Percentiles rank a stretch among this genome's conserved stretches.
phyloP scores from a whole-genome alignment of 2,113 vertebrate species.

The Esox niger region DNA sequence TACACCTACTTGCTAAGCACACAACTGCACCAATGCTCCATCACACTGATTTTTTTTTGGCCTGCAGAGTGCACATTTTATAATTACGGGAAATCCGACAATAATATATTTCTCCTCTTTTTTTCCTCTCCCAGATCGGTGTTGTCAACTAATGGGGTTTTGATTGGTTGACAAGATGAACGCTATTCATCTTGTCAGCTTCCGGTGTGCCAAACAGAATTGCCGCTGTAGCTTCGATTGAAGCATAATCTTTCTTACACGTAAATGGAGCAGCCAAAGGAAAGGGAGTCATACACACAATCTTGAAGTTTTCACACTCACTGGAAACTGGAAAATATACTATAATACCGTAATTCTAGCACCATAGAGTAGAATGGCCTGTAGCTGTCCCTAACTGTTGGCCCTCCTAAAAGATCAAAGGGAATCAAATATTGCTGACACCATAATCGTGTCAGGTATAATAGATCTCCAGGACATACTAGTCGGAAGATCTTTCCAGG shows the following conservation, averaged over 20 bases:
- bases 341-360: neutral
- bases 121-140: too few species aligned
- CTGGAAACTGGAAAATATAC: neutral
- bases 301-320: neutral
- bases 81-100: too few species aligned
- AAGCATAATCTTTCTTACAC: conserved; percentile 10
- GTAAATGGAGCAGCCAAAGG: neutral
- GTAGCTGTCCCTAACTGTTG: neutral
- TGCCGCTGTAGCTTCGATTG: conserved; percentile 12
- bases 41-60: too few species aligned
- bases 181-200: too few species aligned
- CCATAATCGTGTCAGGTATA: neutral
- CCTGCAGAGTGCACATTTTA: too few species aligned
- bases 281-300: neutral
- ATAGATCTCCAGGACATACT: neutral
- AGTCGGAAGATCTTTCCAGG: neutral
- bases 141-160: too few species aligned
- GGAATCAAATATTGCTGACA: neutral
- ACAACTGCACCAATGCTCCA: too few species aligned
- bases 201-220: too few species aligned
- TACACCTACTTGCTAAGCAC: too few species aligned
- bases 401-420: neutral
- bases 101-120: too few species aligned
- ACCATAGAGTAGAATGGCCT: neutral
- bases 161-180: too few species aligned